Percentiles rank a stretch among this genome's conserved stretches.
Conservation (phyloP, 2,888 invertebrate species). For the Drosophila peninsularis region DNA sequence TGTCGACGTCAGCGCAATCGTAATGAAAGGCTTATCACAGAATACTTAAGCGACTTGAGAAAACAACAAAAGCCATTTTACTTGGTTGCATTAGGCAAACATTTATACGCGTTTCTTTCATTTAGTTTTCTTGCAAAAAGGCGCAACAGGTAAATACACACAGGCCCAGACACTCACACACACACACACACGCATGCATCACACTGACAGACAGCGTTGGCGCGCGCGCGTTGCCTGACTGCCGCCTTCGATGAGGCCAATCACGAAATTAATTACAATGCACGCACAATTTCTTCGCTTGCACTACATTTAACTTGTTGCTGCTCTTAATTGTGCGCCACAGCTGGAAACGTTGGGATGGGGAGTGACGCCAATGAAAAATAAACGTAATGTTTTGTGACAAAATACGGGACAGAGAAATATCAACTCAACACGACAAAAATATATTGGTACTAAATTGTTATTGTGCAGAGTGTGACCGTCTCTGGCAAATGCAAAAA, state of each 20-base stretch:
- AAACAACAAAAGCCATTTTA: conserved; percentile 8
- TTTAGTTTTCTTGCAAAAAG: conserved; percentile 40
- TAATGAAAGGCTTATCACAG: conserved; percentile 64
- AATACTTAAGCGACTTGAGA: conserved; percentile 35
- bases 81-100: conserved; percentile 19
- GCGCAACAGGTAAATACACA: conserved; percentile 61
- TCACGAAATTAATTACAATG: conserved; percentile 27
- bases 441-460: conserved; percentile 53
- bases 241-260: conserved; percentile 19
- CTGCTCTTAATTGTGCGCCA: conserved; percentile 4
- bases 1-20: conserved; percentile 38
- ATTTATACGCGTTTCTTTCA: conserved; percentile 26
- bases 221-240: conserved; percentile 54
- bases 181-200: conserved; percentile 13
- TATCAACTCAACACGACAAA: conserved; percentile 51
- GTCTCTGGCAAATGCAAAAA: conserved; percentile 7
- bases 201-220: conserved; percentile 44
- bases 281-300: conserved; percentile 21
- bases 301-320: conserved; percentile 40
- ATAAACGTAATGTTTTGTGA: conserved; percentile 41
- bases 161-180: conserved; percentile 8
- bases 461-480: conserved; percentile 46
- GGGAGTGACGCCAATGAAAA: conserved; percentile 23
- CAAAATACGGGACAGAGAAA: conserved; percentile 28
- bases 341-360: not conserved